Base-by-base conservation (phyloP, 2,888 invertebrate species). In the Campopleginae sp. region DNA sequence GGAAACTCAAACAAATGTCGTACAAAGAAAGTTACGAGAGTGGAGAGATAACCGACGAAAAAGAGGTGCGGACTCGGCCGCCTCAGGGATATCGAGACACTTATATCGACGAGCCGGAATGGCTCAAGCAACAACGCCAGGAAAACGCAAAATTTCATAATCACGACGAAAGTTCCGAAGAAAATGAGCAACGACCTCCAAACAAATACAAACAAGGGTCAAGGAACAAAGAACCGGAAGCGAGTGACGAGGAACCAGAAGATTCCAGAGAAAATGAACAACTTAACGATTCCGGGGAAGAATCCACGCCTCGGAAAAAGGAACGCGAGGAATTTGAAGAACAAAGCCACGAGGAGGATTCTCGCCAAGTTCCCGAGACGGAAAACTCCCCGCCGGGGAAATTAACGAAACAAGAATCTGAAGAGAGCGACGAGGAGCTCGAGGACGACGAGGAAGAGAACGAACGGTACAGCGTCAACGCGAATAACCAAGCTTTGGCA, bases 51-150 rank as follows among this genome's bases (percentile, higher is more conserved):
- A 76, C 86, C 0, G 84, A 88, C 1, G 88, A 86, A 27, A 89
- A 86, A 23, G 89, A 91, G 10, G 89, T 91, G 1, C 88, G 74
- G 3, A 84, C 66, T n/a, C 80, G 80, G 14, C 84, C 88, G 3
- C 87, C 79, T 6, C 80, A 79, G 19, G 86, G 78, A 33, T 70
- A 66, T 19, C 84, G 85, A 1, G 79, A 87, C 1, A 76, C 86
- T 38, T 88, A 87, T 66, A 82, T 88, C 31, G 87, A 86, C 4
- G 88, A 89, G 31, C 90, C 91, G 0, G 65, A 86, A 5, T 91
- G 91, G 91, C 88, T 89, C 61, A 84, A 90, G 48, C 80, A 90
- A 33, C 77, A 90, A 46, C 89, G 92, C 7, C 58, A 84, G 65
- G 33, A 76, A 10, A n/a, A n/a, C n/a, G n/a, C n/a, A n/a, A n/a